Base-by-base conservation (phyloP, 2,113 vertebrate genomes). In the Mus pahari region DNA sequence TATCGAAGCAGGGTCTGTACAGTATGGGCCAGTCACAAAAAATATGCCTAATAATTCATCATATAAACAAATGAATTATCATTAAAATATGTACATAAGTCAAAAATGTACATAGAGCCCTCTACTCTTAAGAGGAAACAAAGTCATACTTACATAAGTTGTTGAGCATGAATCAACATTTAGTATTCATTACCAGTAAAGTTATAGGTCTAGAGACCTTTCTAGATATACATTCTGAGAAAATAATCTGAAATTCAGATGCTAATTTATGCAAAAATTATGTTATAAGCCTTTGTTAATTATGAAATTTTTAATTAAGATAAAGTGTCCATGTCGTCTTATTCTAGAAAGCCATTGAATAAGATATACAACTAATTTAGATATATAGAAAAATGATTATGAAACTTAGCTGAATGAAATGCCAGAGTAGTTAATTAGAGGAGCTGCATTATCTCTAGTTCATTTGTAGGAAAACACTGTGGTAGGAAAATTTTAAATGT, bases 241-340 rank as follows among this genome's bases (percentile, higher is more conserved):
- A 89, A 71, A 71, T 81, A 75, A 73, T 66, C 75, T 92, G 58
- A 88, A 94, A 92, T 89, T 86, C 33, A 16, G 7, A 86, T 95
- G 93, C 33, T 96, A 94, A 96, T 89, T 68, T 78, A 68, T 89
- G 60, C 45, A 94, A 92, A 97, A 55, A 83, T 89, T 96, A 84
- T 60, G 22, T 55, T 90, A 26, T 66, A 83, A 55, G 73, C 39
- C 66, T 91, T 92, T 92, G 48, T 92, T 93, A 94, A 92, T 86
- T 96, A 96, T 94, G 77, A 95, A 94, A 95, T 91, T 89, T 92
- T 14, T 33, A 92, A 7, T 88, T 16, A 92, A 53, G 20, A 36
- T 96, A 95, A 87, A 71, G 26, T 92, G 7, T 90, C 77, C 93
- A 94, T 96, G 95, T 97, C 92, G 77, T 92, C 0, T 55, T 90